Evolutionary conservation across 2,888 invertebrate genomes (phyloP), one percentile per base, ranked within the genome.

Genomic region (Meandrusa payeni): DNA sequence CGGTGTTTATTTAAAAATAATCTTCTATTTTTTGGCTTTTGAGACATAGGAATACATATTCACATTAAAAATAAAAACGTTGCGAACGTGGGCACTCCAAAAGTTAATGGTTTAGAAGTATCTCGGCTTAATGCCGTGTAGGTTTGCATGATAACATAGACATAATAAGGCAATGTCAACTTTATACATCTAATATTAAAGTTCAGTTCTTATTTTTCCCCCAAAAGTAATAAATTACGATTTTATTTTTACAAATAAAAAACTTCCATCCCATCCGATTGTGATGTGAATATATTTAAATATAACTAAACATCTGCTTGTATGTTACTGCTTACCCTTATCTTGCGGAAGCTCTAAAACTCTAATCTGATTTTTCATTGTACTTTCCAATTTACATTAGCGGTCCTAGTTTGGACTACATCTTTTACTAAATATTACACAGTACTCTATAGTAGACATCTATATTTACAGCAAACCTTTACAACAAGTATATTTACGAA

Each of bases 31-130:
- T 19, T 10, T 17, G 31, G 22, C 4, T 31, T 19, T 31, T 2
- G 9, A 23, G 9, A 39, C 7, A 24, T 24, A 24, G 3, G 9
- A n/a, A 11, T 24, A 33, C 10, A 5, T 5, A 26, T 40, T 6
- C 19, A 41, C 32, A 32, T 40, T 32, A 28, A 20, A 15, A 38
- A 47, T 44, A 44, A 48, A 45, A 41, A 23, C 20, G 15, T 38
- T 20, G 27, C 29, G 41, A 45, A 33, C 32, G 36, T 29, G 29
- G 36, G 29, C 36, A 36, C 34, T 42, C 29, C 17, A 10, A 20
- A 42, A 37, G 46, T 48, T 48, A 51, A 51, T 51, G 51, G 51
- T 32, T 44, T 39, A 48, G 48, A 51, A 51, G 47, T 46, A 48
- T 48, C 48, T 46, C 41, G 46, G 41, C 43, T 42, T 41, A 43